phyloP scores from a whole-genome alignment of 2,888 invertebrate genomes.

The Trichopoda pennipes region DNA sequence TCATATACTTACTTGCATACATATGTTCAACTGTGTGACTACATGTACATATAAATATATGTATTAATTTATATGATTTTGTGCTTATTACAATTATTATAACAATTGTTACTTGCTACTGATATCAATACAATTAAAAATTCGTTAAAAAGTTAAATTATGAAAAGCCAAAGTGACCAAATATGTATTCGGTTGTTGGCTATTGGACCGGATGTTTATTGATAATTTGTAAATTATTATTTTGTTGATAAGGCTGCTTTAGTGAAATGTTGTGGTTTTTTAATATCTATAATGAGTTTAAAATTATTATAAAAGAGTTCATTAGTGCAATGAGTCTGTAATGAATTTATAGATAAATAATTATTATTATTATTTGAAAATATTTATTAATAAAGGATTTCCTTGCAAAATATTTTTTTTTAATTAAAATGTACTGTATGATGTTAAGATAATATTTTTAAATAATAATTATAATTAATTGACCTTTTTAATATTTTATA shows the following conservation, averaged over 20 bases:
- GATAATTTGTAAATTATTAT: slow-evolving; percentile 69
- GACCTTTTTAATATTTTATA: too few species aligned
- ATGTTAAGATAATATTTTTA: neutral
- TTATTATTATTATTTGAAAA: slow-evolving; percentile 28
- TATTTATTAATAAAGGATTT: slow-evolving; percentile 59
- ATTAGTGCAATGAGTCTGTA: slow-evolving; percentile 64
- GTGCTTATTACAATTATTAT: slow-evolving; percentile 49
- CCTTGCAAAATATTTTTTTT: neutral
- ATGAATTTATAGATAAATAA: slow-evolving; percentile 62
- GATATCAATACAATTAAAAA: slow-evolving; percentile 52
- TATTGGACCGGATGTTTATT: slow-evolving; percentile 63
- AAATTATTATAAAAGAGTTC: slow-evolving; percentile 63
- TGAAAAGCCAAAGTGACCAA: slow-evolving; percentile 53
- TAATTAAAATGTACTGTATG: neutral
- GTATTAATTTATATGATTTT: neutral
- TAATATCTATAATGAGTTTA: slow-evolving; percentile 62
- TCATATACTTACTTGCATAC: neutral
- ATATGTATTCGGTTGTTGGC: slow-evolving; percentile 55
- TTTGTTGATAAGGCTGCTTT: slow-evolving; percentile 57
- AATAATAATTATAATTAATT: too few species aligned
- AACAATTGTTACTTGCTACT: slow-evolving; percentile 35
- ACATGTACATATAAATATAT: too few species aligned
- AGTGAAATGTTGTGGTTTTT: slow-evolving; percentile 47
- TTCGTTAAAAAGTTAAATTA: slow-evolving; percentile 36
- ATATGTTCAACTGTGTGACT: too few species aligned